Base-by-base conservation (phyloP, 2,888 invertebrate species). In the Litoditis marina region DNA sequence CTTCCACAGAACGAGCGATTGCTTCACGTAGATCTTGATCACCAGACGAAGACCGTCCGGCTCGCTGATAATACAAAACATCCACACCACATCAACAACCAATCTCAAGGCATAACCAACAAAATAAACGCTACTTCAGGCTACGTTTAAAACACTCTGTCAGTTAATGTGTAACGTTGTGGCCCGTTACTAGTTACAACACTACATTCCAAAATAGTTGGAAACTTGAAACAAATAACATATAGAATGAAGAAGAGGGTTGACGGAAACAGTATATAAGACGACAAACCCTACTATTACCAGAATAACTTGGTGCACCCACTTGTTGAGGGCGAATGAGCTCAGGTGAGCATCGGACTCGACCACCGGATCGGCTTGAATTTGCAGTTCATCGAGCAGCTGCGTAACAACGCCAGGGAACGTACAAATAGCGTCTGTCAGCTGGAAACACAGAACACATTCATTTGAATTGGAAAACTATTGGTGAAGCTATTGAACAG, bases 1-100 rank as follows among this genome's bases (percentile, higher is more conserved):
- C 79, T 90, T 90, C 92, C 92, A 92, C 53, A 91, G 86, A 57
- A 89, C 88, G 81, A 88, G 88, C 52, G 91, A 87, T 42, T 77
- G 74, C 60, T 88, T 88, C 19, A 91, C 87, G 81, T 91, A 92
- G 68, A 92, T 85, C 42, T 87, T 86, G 66, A 89, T 87, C 54
- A 92, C 83, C 78, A 90, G 89, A 68, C 88, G 87, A 62, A 92
- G 83, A 8, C 90, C 85, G 83, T 82, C 73, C 2, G 52, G 32
- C 42, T 77, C 77, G 11, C 77, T 78, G 61, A 63, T 75, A 55
- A 32, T 8, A n/a, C 2, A 13, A 51, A 28, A 5, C 11, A 7
- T 39, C 22, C n/a, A 13, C 27, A n/a, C n/a, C n/a, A n/a, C n/a
- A n/a, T n/a, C n/a, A n/a, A n/a, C n/a, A n/a, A n/a, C n/a, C n/a